Evolutionary conservation across 1,140 invertebrate genomes (phyloP).

Genomic region (Solenopsis fugax): DNA sequence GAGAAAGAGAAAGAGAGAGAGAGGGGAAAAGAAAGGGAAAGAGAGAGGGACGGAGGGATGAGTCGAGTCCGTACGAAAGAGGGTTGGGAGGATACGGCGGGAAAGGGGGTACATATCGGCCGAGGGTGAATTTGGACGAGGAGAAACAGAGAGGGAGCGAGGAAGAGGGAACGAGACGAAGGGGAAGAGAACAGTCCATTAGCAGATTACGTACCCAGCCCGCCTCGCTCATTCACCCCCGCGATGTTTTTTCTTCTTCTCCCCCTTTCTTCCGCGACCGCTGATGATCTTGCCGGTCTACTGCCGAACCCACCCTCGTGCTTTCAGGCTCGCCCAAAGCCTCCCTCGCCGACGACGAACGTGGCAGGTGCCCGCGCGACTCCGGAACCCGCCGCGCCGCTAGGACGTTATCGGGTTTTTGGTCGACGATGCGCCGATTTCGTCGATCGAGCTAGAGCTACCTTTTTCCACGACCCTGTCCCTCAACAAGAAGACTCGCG

Average conservation of each 20-base stretch:
- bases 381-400: conserved; percentile 7
- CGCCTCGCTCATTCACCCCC: conserved; percentile 81
- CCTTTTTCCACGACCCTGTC: conserved; percentile 72
- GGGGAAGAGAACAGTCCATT: conserved; percentile 80
- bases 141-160: conserved; percentile 74
- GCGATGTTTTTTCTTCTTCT: conserved; percentile 77
- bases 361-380: conserved; percentile 62
- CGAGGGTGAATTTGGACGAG: conserved; percentile 77
- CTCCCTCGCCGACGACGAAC: conserved; percentile 46
- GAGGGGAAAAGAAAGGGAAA: conserved; percentile 2
- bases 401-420: conserved; percentile 49
- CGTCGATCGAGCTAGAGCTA: not conserved
- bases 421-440: conserved; percentile 16
- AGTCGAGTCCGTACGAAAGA: conserved; percentile 70
- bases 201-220: conserved; percentile 85
- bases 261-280: conserved; percentile 71
- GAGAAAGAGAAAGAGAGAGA: conserved; percentile 3
- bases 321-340: conserved; percentile 53
- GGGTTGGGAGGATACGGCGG: conserved; percentile 66
- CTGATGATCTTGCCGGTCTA: conserved; percentile 68
- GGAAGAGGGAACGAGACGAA: conserved; percentile 74
- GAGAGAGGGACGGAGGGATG: conserved; percentile 42
- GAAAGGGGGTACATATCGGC: conserved; percentile 42
- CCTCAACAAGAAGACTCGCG: conserved; percentile 5
- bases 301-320: conserved; percentile 39